These are phyloP conservation scores for Pelmatolapia mariae DNA, from an alignment of 2,113 vertebrate species.

Conservation along the genomic window DNA sequence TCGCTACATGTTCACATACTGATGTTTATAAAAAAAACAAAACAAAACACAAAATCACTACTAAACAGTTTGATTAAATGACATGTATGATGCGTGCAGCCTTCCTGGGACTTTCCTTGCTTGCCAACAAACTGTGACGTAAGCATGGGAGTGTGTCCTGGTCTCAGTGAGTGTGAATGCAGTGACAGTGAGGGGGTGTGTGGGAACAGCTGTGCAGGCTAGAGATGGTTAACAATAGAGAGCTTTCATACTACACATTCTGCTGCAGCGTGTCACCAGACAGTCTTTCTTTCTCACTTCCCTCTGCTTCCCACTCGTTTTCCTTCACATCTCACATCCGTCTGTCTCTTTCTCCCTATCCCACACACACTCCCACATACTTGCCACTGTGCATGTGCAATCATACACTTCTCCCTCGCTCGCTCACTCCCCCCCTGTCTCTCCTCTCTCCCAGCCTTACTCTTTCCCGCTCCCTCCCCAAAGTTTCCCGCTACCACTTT, in stretches of 20 bases:
- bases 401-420: neutral
- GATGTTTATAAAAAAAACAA: neutral
- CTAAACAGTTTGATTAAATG: neutral
- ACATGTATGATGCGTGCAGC: neutral
- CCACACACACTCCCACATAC: conserved; percentile 8
- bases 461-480: neutral
- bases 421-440: neutral
- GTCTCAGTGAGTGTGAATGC: neutral
- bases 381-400: conserved; percentile 12
- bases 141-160: conserved; percentile 31
- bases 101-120: conserved; percentile 43
- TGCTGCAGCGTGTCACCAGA: conserved; percentile 57
- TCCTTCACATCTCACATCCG: conserved; percentile 30
- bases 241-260: conserved; percentile 63
- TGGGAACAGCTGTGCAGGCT: conserved; percentile 57
- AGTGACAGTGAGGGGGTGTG: neutral
- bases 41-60: neutral
- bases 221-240: conserved; percentile 53
- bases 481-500: conserved; percentile 9
- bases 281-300: conserved; percentile 5
- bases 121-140: conserved; percentile 42
- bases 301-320: conserved; percentile 23
- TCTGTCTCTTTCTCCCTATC: conserved; percentile 38
- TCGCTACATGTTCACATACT: neutral
- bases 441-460: neutral